These are phyloP conservation scores for Holothuria leucospilota DNA, from an alignment of 53 echinoderm and acorn worm genomes.

Conservation along the genomic window DNA sequence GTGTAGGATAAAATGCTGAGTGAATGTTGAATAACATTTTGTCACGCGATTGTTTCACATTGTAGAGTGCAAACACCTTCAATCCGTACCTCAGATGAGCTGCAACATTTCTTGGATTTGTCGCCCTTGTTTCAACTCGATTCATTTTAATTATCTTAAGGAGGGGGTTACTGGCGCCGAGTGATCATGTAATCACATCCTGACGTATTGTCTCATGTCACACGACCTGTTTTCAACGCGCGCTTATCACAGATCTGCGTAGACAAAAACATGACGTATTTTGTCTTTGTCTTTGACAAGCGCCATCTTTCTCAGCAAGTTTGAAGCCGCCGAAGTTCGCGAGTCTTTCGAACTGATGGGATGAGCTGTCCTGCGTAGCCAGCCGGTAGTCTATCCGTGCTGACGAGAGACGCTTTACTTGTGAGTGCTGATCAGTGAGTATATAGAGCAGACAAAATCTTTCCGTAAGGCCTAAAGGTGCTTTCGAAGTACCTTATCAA, in stretches of 20 bases:
- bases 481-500: too few species aligned
- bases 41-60: not conserved
- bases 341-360: too few species aligned
- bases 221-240: conserved; percentile 27
- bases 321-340: too few species aligned
- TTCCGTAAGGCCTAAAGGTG: too few species aligned
- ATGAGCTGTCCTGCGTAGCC: too few species aligned
- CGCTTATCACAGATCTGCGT: conserved; percentile 3
- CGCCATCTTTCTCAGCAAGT: not conserved
- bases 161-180: conserved; percentile 21
- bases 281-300: not conserved
- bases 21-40: conserved; percentile 41
- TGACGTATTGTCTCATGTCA: conserved; percentile 13
- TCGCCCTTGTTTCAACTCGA: conserved; percentile 37
- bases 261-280: not conserved
- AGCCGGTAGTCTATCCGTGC: too few species aligned
- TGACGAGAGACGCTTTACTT: too few species aligned
- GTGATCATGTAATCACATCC: conserved; percentile 24
- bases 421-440: too few species aligned
- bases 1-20: conserved; percentile 11
- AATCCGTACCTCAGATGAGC: not conserved
- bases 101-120: conserved; percentile 18
- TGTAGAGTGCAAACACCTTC: too few species aligned
- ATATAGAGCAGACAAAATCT: too few species aligned
- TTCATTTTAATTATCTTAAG: conserved; percentile 27